Base-by-base conservation (phyloP, 2,797 vertebrate genomes). In the Muraenolepis orangiensis region DNA sequence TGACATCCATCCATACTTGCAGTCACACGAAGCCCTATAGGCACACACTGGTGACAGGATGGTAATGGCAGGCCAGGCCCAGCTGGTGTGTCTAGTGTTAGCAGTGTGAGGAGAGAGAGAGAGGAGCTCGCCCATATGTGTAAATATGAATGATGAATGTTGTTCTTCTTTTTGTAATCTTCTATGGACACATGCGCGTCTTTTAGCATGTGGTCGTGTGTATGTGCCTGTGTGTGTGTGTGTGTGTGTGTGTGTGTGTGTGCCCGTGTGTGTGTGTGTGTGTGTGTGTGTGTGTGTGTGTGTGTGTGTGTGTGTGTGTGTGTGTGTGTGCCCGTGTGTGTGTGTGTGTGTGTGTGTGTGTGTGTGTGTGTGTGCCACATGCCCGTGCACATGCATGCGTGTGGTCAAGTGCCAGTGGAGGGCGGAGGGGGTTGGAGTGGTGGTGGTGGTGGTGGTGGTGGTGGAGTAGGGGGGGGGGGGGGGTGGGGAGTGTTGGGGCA, bases 31-130 rank as follows among this genome's bases (percentile, higher is more conserved):
- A 81, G 74, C 83, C 80, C 84, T 70, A 82, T 72, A 80, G 57
- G 46, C 75, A 82, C 76, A 84, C 77, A 82, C n/a, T 85, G 89
- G 85, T 89, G 88, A 86, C 82, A 88, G 89, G 89, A 90, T 92
- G 92, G 86, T 91, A 90, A 92, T 92, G 81, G 90, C 86, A 87
- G 86, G 86, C 85, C 85, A 86, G 91, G 84, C 90, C 92, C 92
- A 94, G 92, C 93, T 94, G 93, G 92, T 93, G 88, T 91, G 91
- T 92, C 90, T 90, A 88, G 88, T 93, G 87, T 89, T 89, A 91
- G 90, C 90, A 90, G 87, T 88, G 88, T 90, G 89, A 91, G 87
- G 88, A 92, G 91, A 91, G 90, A 91, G 88, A 92, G 91, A 91
- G 90, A 91, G 90, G 89, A 93, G 92, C n/a, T n/a, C n/a, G 90